Conservation (phyloP, 2,797 vertebrate species). For the Sebastes nivosus region DNA sequence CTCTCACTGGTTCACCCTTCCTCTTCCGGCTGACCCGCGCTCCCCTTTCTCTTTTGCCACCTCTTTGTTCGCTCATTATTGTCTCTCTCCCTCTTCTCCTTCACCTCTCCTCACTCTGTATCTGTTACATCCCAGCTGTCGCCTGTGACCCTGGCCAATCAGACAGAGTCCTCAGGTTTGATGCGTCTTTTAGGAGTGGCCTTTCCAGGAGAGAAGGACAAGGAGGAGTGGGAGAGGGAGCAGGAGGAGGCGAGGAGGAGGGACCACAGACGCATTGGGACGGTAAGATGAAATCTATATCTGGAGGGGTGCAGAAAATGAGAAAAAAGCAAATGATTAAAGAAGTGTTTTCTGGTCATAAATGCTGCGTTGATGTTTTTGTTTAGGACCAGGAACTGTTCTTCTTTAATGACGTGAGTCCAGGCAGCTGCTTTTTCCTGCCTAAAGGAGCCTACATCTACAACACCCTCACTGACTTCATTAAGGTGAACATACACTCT, state of each 20-base stretch:
- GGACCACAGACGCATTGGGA: constrained; percentile 92
- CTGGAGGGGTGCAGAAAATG: background rate
- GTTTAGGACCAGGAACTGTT: constrained; percentile 91
- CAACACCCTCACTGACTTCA: constrained; percentile 89
- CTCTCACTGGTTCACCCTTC: constrained; percentile 13
- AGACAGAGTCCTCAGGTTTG: constrained; percentile 62
- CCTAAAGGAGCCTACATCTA: constrained; percentile 92
- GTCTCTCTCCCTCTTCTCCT: background rate
- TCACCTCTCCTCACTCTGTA: background rate
- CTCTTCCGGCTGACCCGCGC: constrained; percentile 5
- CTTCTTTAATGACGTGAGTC: constrained; percentile 93
- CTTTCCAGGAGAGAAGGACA: constrained; percentile 83
- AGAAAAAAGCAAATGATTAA: background rate
- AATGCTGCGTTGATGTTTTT: background rate
- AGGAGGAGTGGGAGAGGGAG: constrained; percentile 83
- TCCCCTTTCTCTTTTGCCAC: constrained; percentile 22
- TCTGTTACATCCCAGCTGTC: constrained; percentile 69
- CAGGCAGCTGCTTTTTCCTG: constrained; percentile 95
- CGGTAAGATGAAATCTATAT: constrained; percentile 70
- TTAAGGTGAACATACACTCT: constrained; percentile 80
- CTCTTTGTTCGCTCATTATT: constrained; percentile 26
- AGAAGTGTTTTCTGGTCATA: background rate
- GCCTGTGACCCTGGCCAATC: constrained; percentile 70
- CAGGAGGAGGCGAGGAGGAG: constrained; percentile 83
- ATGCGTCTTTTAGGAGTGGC: constrained; percentile 87